phyloP scores from a whole-genome alignment of 2,113 vertebrate species.

The Muntiacus muntjak region DNA sequence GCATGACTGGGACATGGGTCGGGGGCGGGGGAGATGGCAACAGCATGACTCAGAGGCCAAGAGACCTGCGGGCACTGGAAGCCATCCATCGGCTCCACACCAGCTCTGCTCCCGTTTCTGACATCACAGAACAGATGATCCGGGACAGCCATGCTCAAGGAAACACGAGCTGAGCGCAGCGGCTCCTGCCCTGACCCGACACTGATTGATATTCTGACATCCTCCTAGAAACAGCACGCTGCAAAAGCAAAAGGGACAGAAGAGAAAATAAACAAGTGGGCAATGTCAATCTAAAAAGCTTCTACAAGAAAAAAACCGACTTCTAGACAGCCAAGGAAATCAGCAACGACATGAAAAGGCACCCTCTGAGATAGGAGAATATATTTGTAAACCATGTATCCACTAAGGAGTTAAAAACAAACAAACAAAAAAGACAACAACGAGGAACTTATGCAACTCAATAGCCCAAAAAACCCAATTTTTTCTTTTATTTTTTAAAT shows the following conservation, averaged over 20 bases:
- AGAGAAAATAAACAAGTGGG: background rate
- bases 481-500: background rate
- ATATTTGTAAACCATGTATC: background rate
- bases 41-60: background rate
- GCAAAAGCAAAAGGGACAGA: background rate
- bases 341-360: background rate
- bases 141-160: background rate
- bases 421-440: background rate
- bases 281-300: background rate
- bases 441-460: background rate
- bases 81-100: fast-evolving
- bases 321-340: background rate
- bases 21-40: background rate
- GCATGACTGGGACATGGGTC: fast-evolving
- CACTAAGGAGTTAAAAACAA: background rate
- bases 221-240: fast-evolving
- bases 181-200: background rate
- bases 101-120: background rate
- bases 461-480: background rate
- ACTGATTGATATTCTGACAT: background rate
- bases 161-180: background rate
- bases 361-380: background rate
- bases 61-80: background rate
- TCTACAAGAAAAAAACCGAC: background rate
- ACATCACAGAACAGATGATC: background rate